Evolutionary conservation across 2,888 invertebrate species (phyloP), one percentile per base, ranked within the genome.

Genomic region (Melanchra persicariae): DNA sequence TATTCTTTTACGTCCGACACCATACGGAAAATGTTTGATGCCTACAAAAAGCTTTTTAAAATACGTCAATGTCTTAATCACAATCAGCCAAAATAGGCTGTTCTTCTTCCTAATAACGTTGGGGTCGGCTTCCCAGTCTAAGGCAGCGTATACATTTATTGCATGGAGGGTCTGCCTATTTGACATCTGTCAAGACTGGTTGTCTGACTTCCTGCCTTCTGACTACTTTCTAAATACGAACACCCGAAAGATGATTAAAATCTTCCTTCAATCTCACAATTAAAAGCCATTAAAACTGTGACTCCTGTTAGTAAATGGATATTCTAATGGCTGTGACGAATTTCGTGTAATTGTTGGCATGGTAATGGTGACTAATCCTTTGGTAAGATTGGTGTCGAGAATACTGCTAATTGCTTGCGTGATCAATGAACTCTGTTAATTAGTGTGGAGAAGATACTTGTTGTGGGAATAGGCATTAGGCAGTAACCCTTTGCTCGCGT

Each of bases 361-460:
- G 54, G 60, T 78, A 74, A 17, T 45, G 54, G 60, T 78, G 76
- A 70, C 72, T 76, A 70, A 82, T 34, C 40, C 22, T 37, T 62
- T 47, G 51, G 54, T 55, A 65, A 82, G 68, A 79, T 62, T 40
- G 59, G 47, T 57, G 64, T 9, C 22, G 22, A 62, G 67, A 63
- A 40, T 17, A 30, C 58, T 62, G 62, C 65, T 79, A 76, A 83
- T 81, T 77, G 71, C 54, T 73, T 37, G 54, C 52, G 63, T 67
- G 77, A 79, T 73, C 84, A 75, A 72, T 72, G 84, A 85, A 71
- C 83, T 67, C 57, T 24, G 51, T 26, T 72, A 45, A 51, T 70
- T 51, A 47, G 22, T 30, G 26, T 26, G 40, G 74, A 62, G 34
- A 51, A 55, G 40, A 49, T 70, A 45, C 47, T 51, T 55, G 12